Conservation (phyloP, 1,140 invertebrate species). For the Dendrolimus kikuchii region DNA sequence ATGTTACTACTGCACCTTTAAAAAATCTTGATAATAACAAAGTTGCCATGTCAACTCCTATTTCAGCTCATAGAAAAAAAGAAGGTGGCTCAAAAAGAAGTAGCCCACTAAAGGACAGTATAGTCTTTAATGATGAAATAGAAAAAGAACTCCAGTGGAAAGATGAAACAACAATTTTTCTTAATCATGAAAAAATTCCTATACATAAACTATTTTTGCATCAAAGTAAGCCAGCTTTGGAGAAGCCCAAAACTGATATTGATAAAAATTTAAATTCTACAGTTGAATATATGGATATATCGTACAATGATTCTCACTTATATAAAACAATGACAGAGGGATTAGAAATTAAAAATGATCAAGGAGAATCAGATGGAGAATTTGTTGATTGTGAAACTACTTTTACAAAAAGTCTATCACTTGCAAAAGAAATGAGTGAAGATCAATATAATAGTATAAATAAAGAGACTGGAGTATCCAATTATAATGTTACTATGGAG, state of each 20-base stretch:
- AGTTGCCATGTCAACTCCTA: constrained; percentile 39
- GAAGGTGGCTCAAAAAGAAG: constrained; percentile 32
- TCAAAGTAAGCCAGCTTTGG: constrained; percentile 10
- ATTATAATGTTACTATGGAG: too few species aligned
- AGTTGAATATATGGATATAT: constrained; percentile 53
- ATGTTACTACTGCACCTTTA: constrained; percentile 5
- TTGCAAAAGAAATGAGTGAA: constrained; percentile 11
- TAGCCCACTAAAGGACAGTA: constrained; percentile 50
- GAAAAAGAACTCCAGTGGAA: constrained; percentile 58
- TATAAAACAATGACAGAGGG: constrained; percentile 30
- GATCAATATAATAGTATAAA: constrained; percentile 1
- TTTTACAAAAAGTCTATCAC: constrained; percentile 33
- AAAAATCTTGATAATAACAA: neutral
- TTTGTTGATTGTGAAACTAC: constrained; percentile 62
- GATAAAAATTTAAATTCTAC: constrained; percentile 24
- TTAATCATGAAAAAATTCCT: constrained; percentile 56
- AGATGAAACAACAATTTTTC: constrained; percentile 53
- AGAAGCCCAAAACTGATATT: constrained; percentile 5
- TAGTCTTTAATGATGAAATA: constrained; percentile 55
- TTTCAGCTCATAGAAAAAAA: constrained; percentile 25
- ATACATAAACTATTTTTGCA: constrained; percentile 48
- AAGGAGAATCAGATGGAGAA: constrained; percentile 45
- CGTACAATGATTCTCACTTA: constrained; percentile 35
- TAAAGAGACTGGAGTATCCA: too few species aligned
- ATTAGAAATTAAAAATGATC: constrained; percentile 16